A percentile compares a stretch with the other conserved stretches of the same genome.
These are phyloP conservation scores for Cacatua alba DNA, from an alignment of 2,113 vertebrate genomes.

Conservation along the genomic window DNA sequence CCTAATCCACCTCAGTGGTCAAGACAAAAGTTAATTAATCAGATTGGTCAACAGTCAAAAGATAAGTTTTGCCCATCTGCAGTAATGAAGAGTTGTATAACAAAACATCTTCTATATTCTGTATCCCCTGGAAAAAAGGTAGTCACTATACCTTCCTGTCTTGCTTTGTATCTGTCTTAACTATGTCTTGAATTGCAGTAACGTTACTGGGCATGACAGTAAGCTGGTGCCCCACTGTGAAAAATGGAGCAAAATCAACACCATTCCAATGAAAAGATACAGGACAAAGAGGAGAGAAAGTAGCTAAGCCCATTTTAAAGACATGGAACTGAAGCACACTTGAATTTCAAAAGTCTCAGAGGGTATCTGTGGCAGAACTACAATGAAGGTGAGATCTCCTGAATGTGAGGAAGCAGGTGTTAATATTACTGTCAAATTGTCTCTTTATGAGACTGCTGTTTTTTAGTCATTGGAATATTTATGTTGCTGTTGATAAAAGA, in stretches of 20 bases:
- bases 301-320: neutral
- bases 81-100: neutral
- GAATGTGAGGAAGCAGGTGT: neutral
- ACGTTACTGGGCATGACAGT: neutral
- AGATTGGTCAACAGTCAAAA: neutral
- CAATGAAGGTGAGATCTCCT: neutral
- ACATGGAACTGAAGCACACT: rapidly evolving
- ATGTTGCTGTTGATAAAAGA: neutral
- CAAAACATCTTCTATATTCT: neutral
- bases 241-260: neutral
- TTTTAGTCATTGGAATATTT: neutral
- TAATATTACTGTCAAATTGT: neutral
- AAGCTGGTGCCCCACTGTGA: neutral
- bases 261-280: neutral
- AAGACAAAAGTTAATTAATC: neutral
- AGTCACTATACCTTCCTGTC: neutral
- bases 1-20: neutral
- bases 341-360: neutral
- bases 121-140: neutral
- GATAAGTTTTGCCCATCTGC: neutral
- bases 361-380: neutral
- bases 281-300: neutral
- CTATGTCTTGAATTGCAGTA: neutral
- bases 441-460: neutral
- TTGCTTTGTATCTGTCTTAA: neutral